Percentiles rank a stretch among this genome's conserved stretches.
Evolutionary conservation across 2,888 invertebrate species (phyloP).

Genomic region (Barypeithes pellucidus): DNA sequence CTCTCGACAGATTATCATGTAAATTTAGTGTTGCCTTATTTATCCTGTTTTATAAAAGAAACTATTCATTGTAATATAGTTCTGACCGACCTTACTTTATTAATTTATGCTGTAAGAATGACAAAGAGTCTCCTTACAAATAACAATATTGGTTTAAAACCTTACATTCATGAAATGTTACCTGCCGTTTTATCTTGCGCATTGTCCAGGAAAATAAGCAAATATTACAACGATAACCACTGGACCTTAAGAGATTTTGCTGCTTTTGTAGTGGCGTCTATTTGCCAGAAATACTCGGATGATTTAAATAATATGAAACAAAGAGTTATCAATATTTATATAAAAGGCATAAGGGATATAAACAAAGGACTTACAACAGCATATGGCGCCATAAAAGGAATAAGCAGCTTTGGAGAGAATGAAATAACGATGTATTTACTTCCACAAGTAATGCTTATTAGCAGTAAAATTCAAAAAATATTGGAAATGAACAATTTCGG

Average conservation of each 20-base stretch:
- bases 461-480: conserved; percentile 58
- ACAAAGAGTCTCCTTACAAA: conserved; percentile 62
- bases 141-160: conserved; percentile 57
- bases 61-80: conserved; percentile 61
- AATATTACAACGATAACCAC: conserved; percentile 63
- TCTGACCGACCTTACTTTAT: conserved; percentile 61
- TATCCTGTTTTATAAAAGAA: conserved; percentile 61
- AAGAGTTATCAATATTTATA: conserved; percentile 61
- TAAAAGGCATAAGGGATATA: conserved; percentile 57
- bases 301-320: conserved; percentile 61
- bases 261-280: conserved; percentile 59
- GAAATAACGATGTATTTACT: conserved; percentile 58
- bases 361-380: conserved; percentile 60
- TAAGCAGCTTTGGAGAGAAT: conserved; percentile 62
- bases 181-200: conserved; percentile 63
- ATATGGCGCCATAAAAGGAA: conserved; percentile 63
- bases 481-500: conserved; percentile 56
- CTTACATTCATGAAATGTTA: conserved; percentile 60
- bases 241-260: conserved; percentile 65
- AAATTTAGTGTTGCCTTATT: conserved; percentile 59
- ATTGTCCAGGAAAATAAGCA: conserved; percentile 61
- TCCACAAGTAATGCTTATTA: conserved; percentile 58
- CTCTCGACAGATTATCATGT: conserved; percentile 60
- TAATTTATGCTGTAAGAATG: conserved; percentile 63
- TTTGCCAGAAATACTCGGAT: conserved; percentile 60